These are phyloP conservation scores for Setophaga coronata DNA, from an alignment of 2,113 vertebrate species.

Conservation along the genomic window DNA sequence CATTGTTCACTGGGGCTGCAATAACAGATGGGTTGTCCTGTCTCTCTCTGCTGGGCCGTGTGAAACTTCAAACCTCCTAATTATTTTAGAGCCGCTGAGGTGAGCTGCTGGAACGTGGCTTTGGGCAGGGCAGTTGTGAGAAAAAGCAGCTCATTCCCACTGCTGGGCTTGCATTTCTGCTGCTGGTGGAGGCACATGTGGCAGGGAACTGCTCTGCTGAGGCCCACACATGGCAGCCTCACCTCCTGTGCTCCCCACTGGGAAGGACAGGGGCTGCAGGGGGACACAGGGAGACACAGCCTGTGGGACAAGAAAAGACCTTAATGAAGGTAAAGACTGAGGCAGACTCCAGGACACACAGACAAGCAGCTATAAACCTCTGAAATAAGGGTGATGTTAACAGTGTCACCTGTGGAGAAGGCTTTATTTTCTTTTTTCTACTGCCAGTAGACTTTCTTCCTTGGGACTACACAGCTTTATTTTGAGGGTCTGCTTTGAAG, in stretches of 20 bases:
- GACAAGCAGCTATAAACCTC: background rate
- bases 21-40: conserved; percentile 37
- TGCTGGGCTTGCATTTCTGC: background rate
- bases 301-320: background rate
- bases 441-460: background rate
- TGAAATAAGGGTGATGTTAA: background rate
- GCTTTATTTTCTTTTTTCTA: background rate
- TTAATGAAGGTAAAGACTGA: background rate
- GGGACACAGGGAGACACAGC: background rate
- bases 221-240: background rate
- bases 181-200: background rate
- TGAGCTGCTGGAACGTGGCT: background rate
- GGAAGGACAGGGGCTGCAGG: background rate
- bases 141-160: background rate
- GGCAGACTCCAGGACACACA: background rate
- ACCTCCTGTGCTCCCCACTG: background rate
- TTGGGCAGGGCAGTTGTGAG: background rate
- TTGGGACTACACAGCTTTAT: background rate
- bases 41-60: conserved; percentile 33
- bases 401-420: background rate
- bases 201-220: background rate
- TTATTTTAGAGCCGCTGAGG: conserved; percentile 59
- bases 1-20: conserved; percentile 23
- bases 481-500: background rate
- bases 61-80: conserved; percentile 66